These are phyloP conservation scores for Phalacrocorax aristotelis DNA, from an alignment of 2,113 vertebrate genomes.

Conservation along the genomic window DNA sequence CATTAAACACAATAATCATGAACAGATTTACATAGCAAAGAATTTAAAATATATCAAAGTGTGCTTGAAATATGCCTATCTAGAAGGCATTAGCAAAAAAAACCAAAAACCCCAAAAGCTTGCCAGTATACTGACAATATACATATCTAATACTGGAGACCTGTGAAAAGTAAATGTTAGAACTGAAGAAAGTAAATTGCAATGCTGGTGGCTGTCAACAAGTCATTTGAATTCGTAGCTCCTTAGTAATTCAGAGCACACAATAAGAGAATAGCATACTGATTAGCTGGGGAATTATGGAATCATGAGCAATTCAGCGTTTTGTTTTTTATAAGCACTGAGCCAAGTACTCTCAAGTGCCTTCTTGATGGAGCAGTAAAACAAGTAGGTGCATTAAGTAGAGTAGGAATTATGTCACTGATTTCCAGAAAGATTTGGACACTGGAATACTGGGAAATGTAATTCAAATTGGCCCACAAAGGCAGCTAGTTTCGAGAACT, in stretches of 20 bases:
- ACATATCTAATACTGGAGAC: not conserved
- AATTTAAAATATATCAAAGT: not conserved
- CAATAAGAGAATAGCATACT: not conserved
- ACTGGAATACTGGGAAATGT: not conserved
- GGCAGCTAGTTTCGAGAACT: not conserved
- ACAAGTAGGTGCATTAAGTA: not conserved
- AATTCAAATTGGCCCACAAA: not conserved
- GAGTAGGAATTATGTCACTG: not conserved
- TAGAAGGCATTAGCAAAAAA: not conserved
- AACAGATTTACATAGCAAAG: not conserved
- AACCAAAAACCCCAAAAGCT: accelerated
- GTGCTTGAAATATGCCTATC: not conserved
- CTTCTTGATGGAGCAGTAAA: not conserved
- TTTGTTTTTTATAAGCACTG: not conserved
- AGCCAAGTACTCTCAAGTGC: not conserved
- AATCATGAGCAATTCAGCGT: not conserved
- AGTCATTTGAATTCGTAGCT: not conserved
- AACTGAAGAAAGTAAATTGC: not conserved
- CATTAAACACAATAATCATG: not conserved
- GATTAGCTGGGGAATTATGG: not conserved
- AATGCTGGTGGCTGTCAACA: not conserved
- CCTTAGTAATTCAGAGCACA: not conserved
- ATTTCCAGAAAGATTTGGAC: not conserved
- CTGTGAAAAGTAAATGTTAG: not conserved
- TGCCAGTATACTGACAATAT: not conserved